Percentiles rank a stretch among this genome's conserved stretches.
phyloP scores from a whole-genome alignment of 2,797 vertebrate genomes.

The Hydrocynus forskahlii region DNA sequence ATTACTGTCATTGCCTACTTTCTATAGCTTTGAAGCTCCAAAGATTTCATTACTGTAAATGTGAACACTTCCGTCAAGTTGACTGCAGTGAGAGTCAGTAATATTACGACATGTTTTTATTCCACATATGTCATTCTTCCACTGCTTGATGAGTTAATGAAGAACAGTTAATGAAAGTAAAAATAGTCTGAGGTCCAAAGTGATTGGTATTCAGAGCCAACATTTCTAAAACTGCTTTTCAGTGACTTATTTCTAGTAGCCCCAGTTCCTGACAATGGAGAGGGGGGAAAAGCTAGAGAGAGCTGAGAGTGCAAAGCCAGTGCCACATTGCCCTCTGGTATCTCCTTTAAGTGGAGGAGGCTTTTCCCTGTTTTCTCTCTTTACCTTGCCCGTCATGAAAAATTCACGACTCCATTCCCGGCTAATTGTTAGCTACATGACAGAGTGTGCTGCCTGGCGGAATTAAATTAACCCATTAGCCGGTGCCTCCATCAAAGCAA shows the following conservation, averaged over 20 bases:
- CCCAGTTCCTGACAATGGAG: not conserved
- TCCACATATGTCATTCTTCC: not conserved
- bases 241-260: not conserved
- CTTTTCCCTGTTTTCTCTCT: constrained; percentile 56
- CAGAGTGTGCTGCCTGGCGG: constrained; percentile 70
- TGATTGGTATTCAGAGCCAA: not conserved
- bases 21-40: not conserved
- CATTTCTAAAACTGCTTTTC: not conserved
- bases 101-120: too few relatives aligned
- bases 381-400: constrained; percentile 78
- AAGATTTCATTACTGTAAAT: too few relatives aligned
- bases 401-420: constrained; percentile 79
- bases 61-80: too few relatives aligned
- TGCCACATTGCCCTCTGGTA: constrained; percentile 40
- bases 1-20: not conserved
- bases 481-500: constrained; percentile 66
- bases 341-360: constrained; percentile 49
- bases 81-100: too few relatives aligned
- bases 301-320: constrained; percentile 24
- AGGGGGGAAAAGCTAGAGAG: constrained; percentile 15
- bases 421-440: constrained; percentile 81
- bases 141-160: not conserved
- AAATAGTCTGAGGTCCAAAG: not conserved
- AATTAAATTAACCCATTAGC: constrained; percentile 83
- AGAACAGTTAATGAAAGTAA: not conserved